These are phyloP conservation scores for Hippopotamyrus pictus DNA, from an alignment of 2,797 vertebrate genomes.

Conservation along the genomic window DNA sequence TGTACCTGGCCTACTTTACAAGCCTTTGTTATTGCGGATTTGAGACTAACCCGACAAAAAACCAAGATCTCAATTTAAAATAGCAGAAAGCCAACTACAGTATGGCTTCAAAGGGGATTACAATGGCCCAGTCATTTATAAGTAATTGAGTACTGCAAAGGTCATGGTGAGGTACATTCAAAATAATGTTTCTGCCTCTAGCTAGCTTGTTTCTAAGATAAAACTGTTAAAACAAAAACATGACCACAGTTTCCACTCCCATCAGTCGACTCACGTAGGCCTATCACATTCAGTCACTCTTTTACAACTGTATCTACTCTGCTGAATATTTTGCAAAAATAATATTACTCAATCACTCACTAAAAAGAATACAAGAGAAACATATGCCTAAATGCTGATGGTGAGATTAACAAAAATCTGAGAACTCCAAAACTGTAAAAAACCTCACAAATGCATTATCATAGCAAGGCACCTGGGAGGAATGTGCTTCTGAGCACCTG, in stretches of 20 bases:
- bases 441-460: neutral
- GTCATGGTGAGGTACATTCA: neutral
- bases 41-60: neutral
- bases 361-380: neutral
- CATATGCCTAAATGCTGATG: neutral
- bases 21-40: neutral
- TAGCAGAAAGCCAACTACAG: neutral
- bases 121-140: neutral
- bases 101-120: neutral
- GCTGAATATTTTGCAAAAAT: neutral
- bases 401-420: neutral
- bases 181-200: neutral
- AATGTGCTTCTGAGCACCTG: neutral
- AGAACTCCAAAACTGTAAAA: neutral
- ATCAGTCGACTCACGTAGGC: neutral
- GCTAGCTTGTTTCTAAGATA: neutral
- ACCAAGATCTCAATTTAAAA: neutral
- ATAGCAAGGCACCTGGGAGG: neutral
- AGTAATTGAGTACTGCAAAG: neutral
- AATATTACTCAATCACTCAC: neutral
- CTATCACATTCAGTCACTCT: neutral
- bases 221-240: neutral
- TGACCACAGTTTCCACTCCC: neutral
- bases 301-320: neutral
- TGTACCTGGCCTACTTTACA: neutral